Evolutionary conservation across 2,113 vertebrate genomes (phyloP).

Genomic region (Limnothrissa miodon): DNA sequence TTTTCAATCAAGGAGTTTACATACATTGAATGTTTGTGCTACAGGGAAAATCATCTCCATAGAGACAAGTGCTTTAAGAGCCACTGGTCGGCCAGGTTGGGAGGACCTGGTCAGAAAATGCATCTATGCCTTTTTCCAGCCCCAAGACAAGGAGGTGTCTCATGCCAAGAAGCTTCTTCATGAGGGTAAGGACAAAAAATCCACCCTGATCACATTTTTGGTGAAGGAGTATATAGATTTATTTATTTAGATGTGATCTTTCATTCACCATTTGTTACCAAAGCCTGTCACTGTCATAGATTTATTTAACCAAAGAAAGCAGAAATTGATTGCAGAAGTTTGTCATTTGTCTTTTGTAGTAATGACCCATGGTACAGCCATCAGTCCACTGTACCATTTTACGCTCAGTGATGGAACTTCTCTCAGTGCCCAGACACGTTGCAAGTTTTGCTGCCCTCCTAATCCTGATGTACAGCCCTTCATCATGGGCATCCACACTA

Average conservation of each 20-base stretch:
- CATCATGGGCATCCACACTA: slow-evolving; percentile 97
- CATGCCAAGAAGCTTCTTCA: slow-evolving; percentile 94
- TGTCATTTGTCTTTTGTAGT: slow-evolving; percentile 66
- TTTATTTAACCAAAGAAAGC: neutral
- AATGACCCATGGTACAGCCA: slow-evolving; percentile 91
- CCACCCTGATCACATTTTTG: neutral
- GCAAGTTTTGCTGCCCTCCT: slow-evolving; percentile 92
- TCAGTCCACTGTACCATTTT: slow-evolving; percentile 95
- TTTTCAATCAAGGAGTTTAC: neutral
- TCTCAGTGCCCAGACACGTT: slow-evolving; percentile 94
- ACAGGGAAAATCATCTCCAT: slow-evolving; percentile 98
- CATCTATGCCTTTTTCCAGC: slow-evolving; percentile 97
- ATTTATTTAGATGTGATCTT: neutral
- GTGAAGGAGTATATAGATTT: neutral
- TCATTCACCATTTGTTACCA: neutral
- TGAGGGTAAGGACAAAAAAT: slow-evolving; percentile 75
- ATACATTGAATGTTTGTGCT: slow-evolving; percentile 15
- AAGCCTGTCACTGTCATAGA: neutral
- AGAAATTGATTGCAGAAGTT: neutral
- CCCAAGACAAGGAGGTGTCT: slow-evolving; percentile 90
- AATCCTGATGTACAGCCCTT: slow-evolving; percentile 91
- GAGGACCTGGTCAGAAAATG: slow-evolving; percentile 95
- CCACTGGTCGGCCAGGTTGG: slow-evolving; percentile 90
- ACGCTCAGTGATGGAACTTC: slow-evolving; percentile 89
- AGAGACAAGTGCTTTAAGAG: slow-evolving; percentile 90